These are phyloP conservation scores for Daubentonia madagascariensis DNA, from an alignment of 2,113 vertebrate species.

Conservation along the genomic window DNA sequence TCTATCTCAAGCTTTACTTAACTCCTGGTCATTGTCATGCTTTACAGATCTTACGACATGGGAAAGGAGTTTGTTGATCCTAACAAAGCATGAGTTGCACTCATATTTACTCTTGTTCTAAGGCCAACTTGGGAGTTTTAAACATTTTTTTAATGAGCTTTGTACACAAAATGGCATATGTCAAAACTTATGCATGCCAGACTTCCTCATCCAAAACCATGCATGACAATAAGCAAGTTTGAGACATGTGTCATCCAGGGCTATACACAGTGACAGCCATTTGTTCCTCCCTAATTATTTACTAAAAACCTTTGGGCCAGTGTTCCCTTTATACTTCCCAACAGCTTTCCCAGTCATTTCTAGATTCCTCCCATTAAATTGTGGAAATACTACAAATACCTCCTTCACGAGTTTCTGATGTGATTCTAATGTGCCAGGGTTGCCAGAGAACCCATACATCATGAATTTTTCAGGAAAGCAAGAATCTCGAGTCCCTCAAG, in stretches of 20 bases:
- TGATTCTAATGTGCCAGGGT: neutral
- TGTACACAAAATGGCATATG: neutral
- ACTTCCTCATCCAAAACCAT: neutral
- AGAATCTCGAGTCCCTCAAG: neutral
- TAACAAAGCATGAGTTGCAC: neutral
- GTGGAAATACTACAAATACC: neutral
- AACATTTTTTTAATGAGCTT: neutral
- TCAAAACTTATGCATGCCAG: neutral
- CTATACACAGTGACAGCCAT: neutral
- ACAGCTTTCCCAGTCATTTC: neutral
- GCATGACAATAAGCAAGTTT: neutral
- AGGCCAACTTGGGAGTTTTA: neutral
- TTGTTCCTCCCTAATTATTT: neutral
- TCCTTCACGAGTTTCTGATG: neutral
- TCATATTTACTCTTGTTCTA: neutral
- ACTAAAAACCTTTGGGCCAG: neutral
- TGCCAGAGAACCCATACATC: neutral
- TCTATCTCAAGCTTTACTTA: neutral
- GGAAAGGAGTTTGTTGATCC: neutral
- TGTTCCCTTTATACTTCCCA: neutral
- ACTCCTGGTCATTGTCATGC: neutral
- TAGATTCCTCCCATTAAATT: neutral
- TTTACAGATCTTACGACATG: accelerated
- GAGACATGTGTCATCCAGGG: neutral
- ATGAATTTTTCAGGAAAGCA: neutral